Conservation (phyloP, 2,113 vertebrate genomes). For the Tylochromis polylepis region DNA sequence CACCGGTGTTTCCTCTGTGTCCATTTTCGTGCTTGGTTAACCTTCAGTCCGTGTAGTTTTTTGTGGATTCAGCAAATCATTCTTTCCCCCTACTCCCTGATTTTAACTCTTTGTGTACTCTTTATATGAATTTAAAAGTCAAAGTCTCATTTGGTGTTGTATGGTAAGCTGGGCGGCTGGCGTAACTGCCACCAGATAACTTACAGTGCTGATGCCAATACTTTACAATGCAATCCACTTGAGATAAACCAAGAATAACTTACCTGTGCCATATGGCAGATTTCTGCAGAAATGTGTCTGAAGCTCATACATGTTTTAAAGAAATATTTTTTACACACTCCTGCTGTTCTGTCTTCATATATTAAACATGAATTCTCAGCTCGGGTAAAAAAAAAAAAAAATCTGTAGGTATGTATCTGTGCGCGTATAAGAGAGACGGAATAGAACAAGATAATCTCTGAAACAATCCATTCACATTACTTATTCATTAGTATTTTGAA, state of each 20-base stretch:
- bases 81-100: neutral
- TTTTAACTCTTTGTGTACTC: neutral
- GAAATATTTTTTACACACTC: conserved; percentile 5
- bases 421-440: neutral
- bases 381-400: neutral
- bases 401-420: neutral
- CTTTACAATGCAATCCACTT: neutral
- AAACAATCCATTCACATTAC: neutral
- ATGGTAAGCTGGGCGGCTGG: neutral
- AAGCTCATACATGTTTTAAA: conserved; percentile 43
- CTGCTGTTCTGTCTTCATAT: neutral
- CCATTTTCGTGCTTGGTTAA: conserved; percentile 37
- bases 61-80: conserved; percentile 11
- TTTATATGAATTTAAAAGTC: neutral
- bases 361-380: conserved; percentile 27
- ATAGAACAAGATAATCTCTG: neutral
- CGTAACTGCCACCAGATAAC: neutral
- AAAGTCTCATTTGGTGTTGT: neutral
- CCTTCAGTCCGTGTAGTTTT: neutral
- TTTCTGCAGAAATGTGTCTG: neutral
- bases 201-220: neutral
- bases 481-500: conserved; percentile 4
- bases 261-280: neutral
- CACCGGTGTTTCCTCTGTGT: neutral
- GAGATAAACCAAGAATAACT: neutral